Evolutionary conservation across 1,140 invertebrate genomes (phyloP).

Genomic region (Centruroides sculpturatus): DNA sequence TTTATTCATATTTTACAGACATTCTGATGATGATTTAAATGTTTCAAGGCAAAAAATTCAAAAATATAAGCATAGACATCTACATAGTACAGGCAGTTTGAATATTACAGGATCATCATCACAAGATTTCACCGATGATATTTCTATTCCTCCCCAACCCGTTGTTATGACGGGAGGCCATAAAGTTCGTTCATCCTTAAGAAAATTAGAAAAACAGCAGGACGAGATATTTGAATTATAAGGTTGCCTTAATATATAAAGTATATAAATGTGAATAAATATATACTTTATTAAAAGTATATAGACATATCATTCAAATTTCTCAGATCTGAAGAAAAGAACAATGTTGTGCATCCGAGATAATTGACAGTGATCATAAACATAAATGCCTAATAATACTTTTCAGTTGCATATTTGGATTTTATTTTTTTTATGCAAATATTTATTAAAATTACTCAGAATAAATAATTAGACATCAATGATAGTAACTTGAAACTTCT

Average conservation of each 20-base stretch:
- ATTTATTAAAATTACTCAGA: too few species aligned
- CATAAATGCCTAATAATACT: too few species aligned
- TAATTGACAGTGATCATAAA: too few species aligned
- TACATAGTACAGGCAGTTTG: background rate
- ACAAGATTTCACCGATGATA: constrained; percentile 20
- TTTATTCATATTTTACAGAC: background rate
- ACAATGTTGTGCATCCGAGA: too few species aligned
- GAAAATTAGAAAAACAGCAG: constrained; percentile 62
- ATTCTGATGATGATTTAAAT: constrained; percentile 17
- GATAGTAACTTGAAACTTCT: too few species aligned
- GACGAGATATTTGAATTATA: constrained; percentile 83
- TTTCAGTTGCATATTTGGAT: too few species aligned
- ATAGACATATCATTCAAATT: too few species aligned
- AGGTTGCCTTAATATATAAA: constrained; percentile 19
- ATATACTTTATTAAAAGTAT: too few species aligned
- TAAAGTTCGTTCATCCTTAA: constrained; percentile 56
- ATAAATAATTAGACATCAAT: too few species aligned
- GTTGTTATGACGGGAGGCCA: constrained; percentile 60
- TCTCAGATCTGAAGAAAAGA: too few species aligned
- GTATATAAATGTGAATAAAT: too few species aligned
- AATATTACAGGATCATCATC: constrained; percentile 7
- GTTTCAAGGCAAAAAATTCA: background rate
- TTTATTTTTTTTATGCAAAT: too few species aligned
- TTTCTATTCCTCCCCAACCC: constrained; percentile 35
- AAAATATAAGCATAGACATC: background rate